Conservation (phyloP, 2,113 vertebrate genomes). For the Pogonocichla stellata region DNA sequence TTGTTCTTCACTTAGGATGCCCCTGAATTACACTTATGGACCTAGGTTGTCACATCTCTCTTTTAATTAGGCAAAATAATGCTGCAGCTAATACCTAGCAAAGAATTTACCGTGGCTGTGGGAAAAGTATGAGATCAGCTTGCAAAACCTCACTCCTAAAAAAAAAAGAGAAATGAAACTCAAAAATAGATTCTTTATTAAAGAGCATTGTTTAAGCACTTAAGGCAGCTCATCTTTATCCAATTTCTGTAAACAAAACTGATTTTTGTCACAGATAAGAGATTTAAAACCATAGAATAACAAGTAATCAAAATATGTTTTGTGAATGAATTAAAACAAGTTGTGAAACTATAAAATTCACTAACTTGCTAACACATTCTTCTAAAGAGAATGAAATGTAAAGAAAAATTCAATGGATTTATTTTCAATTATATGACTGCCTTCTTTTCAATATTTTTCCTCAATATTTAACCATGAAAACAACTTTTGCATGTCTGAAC, state of each 20-base stretch:
- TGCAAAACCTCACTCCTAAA: not conserved
- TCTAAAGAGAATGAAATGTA: not conserved
- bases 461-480: not conserved
- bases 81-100: not conserved
- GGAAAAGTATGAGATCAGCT: not conserved
- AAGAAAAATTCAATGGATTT: not conserved
- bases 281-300: not conserved
- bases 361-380: not conserved
- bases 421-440: not conserved
- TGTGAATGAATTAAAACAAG: not conserved
- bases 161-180: not conserved
- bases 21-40: not conserved
- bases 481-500: not conserved
- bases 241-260: not conserved
- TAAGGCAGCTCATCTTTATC: not conserved
- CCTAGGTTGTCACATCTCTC: not conserved
- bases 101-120: not conserved
- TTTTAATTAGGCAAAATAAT: not conserved
- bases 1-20: not conserved
- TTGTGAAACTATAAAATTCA: not conserved
- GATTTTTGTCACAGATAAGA: not conserved
- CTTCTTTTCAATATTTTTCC: not conserved
- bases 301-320: not conserved
- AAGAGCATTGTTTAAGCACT: not conserved
- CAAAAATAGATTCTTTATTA: not conserved